Base-by-base conservation (phyloP, 2,797 vertebrate genomes). In the Danio albolineatus region DNA sequence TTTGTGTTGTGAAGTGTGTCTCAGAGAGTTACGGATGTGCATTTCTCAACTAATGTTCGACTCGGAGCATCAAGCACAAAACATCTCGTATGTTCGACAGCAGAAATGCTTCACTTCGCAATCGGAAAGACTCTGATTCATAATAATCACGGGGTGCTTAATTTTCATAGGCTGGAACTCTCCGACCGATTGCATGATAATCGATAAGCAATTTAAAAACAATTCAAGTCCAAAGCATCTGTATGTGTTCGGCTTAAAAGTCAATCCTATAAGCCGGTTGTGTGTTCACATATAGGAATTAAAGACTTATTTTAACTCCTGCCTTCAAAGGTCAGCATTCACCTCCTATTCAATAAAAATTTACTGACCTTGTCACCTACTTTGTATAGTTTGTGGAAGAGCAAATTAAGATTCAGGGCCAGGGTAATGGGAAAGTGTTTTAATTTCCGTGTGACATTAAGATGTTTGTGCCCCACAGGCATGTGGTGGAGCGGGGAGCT, bases 371-470 rank as follows among this genome's bases (percentile, higher is more conserved):
- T 90, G 91, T 93, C 93, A 92, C 92, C 93, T 88, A 90, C 88
- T 95, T 95, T 94, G 90, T 95, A 90, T 88, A 89, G 88, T 93
- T 93, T 93, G 89, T 91, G 88, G 91, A 93, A 91, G 92, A 95
- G 94, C 94, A 96, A 96, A 97, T 97, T 97, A 95, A 95, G 96
- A 96, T 95, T 95, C 92, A 94, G 94, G 94, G 93, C 92, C 94
- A 92, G 91, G 88, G 94, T 94, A 96, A 96, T 94, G 92, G 93
- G 95, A 96, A 96, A 95, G 94, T 96, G 94, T 96, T 98, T 96
- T 97, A 98, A 98, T 98, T 98, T 98, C 95, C 93, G 94, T 93
- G 93, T 99, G 97, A 98, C 97, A 98, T 98, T 98, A 97, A 97
- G 94, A 95, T 92, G 92, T 91, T 83, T 95, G 94, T 97, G 94